Conservation (phyloP, 2,113 vertebrate genomes). For the Ceyx margarethae region DNA sequence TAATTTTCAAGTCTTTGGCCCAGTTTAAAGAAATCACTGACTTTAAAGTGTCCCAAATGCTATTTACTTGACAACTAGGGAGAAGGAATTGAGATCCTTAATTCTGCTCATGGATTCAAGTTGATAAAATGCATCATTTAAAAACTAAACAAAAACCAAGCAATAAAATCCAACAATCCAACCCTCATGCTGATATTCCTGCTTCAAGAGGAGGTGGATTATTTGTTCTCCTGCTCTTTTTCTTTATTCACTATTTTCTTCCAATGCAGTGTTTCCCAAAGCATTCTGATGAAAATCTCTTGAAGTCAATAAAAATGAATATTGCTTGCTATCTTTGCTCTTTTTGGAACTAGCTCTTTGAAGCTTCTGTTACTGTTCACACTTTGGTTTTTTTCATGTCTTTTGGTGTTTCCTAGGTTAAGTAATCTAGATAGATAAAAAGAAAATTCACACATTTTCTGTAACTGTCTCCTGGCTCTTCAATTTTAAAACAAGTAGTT, state of each 20-base stretch:
- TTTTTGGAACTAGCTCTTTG: not conserved
- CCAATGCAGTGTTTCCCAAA: not conserved
- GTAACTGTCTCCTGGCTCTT: not conserved
- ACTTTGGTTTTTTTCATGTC: not conserved
- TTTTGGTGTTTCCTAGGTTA: not conserved
- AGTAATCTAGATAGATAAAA: not conserved
- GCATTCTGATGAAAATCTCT: not conserved
- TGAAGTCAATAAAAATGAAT: not conserved
- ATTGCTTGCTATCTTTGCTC: not conserved
- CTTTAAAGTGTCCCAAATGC: not conserved
- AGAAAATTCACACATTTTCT: not conserved
- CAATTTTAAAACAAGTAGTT: not conserved
- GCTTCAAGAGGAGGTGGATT: not conserved
- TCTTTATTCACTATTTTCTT: not conserved
- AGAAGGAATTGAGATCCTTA: not conserved
- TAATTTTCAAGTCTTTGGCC: not conserved
- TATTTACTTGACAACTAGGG: not conserved
- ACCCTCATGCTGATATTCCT: not conserved
- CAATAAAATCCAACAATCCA: not conserved
- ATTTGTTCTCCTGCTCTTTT: not conserved
- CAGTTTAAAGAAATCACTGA: not conserved
- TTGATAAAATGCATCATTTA: not conserved
- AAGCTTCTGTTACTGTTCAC: not conserved
- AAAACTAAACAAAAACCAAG: not conserved
- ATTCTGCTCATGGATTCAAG: not conserved